Base-by-base conservation (phyloP, 2,888 invertebrate genomes). In the Agrochola lota region DNA sequence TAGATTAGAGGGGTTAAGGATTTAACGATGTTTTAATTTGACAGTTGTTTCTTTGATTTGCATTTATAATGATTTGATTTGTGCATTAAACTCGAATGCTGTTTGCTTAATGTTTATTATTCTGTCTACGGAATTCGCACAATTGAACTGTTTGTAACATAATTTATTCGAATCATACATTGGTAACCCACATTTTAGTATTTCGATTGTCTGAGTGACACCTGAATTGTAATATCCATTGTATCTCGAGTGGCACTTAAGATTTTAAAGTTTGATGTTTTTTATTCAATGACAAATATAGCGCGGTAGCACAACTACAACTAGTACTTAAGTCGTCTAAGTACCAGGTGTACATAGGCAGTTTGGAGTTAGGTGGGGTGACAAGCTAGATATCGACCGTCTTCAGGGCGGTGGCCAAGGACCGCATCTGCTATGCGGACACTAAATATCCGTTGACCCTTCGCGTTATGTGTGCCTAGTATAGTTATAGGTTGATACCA, bases 391-490 rank as follows among this genome's bases (percentile, higher is more conserved):
- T 96, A 96, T 96, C 96, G 96, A 96, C 96, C 96, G 96, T 96
- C 96, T 96, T 96, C 85, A 94, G 95, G 95, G 95, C 94, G 95
- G 93, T 94, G 95, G 94, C 95, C 94, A 95, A 96, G 95, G 95
- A 95, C 95, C 95, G 95, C 95, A 95, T 95, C 95, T 95, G 95
- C 95, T 95, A 95, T 94, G 95, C 95, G 95, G 94, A 94, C 94
- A 95, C 95, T 96, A 95, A 95, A 95, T 96, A 96, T 95, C 94
- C 95, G 94, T 96, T 96, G 96, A 96, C 96, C 96, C 95, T 95
- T 94, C 92, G 86, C 80, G 78, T 90, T 94, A 95, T 95, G 92
- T 92, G 90, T 89, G 87, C 91, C 93, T 92, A 85, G 94, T 94
- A 92, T 91, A 80, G 82, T 67, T 86, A 43, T 43, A 89, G 80